These are phyloP conservation scores for Spinus pinus DNA, from an alignment of 2,797 vertebrate species.

Conservation along the genomic window DNA sequence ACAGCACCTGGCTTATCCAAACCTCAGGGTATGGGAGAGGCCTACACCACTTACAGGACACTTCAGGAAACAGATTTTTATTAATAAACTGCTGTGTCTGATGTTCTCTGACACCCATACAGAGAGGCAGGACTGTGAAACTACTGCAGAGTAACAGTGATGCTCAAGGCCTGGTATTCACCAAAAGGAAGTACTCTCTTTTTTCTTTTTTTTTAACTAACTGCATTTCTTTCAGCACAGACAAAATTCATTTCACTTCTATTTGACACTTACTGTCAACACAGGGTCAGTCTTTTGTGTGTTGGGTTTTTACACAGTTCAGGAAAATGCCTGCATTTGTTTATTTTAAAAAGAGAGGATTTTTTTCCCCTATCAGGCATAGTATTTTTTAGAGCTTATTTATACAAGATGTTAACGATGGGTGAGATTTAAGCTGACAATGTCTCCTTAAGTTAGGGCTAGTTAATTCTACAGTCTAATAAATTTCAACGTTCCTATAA, in stretches of 20 bases:
- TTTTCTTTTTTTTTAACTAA: not conserved
- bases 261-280: not conserved
- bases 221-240: not conserved
- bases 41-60: not conserved
- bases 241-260: not conserved
- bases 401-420: not conserved
- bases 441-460: constrained; percentile 9
- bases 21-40: not conserved
- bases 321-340: not conserved
- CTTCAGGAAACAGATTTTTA: not conserved
- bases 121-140: not conserved
- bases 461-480: constrained; percentile 31
- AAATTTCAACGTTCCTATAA: constrained; percentile 15
- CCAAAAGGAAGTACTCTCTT: not conserved
- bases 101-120: not conserved
- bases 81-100: not conserved
- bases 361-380: not conserved
- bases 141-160: not conserved
- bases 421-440: constrained; percentile 21
- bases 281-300: not conserved
- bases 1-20: not conserved
- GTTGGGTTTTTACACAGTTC: not conserved
- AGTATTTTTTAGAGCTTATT: constrained; percentile 23
- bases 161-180: not conserved
- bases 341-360: not conserved